Conservation (phyloP, 2,888 invertebrate species). For the Colostygia pectinataria region DNA sequence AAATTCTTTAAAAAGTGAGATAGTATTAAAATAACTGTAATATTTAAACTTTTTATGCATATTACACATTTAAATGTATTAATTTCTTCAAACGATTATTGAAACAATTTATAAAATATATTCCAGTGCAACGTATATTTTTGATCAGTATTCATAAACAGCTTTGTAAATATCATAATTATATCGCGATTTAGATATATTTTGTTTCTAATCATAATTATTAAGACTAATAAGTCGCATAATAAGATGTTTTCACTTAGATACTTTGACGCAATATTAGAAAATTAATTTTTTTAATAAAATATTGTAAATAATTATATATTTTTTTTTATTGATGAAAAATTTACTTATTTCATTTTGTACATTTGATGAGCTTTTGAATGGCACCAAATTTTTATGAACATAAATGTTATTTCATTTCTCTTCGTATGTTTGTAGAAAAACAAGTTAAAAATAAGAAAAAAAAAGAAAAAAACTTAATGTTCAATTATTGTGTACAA, state of each 20-base stretch:
- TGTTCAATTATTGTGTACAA: no score
- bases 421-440: constrained; percentile 37
- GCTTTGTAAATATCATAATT: constrained; percentile 68
- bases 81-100: constrained; percentile 17
- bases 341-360: constrained; percentile 37
- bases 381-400: constrained; percentile 43
- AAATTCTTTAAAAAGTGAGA: constrained; percentile 45
- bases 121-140: constrained; percentile 54
- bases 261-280: constrained; percentile 60
- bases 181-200: constrained; percentile 53
- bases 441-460: constrained; percentile 21
- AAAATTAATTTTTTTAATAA: constrained; percentile 42
- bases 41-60: constrained; percentile 24
- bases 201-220: constrained; percentile 54
- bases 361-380: constrained; percentile 52
- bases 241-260: constrained; percentile 50
- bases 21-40: constrained; percentile 53
- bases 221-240: constrained; percentile 16
- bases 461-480: constrained; percentile 10
- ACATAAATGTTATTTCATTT: constrained; percentile 32
- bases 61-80: constrained; percentile 25
- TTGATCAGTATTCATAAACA: constrained; percentile 64
- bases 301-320: background rate
- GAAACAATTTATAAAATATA: constrained; percentile 19
- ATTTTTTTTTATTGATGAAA: background rate